These are phyloP conservation scores for Beris morrisii DNA, from an alignment of 2,888 invertebrate genomes.

Conservation along the genomic window DNA sequence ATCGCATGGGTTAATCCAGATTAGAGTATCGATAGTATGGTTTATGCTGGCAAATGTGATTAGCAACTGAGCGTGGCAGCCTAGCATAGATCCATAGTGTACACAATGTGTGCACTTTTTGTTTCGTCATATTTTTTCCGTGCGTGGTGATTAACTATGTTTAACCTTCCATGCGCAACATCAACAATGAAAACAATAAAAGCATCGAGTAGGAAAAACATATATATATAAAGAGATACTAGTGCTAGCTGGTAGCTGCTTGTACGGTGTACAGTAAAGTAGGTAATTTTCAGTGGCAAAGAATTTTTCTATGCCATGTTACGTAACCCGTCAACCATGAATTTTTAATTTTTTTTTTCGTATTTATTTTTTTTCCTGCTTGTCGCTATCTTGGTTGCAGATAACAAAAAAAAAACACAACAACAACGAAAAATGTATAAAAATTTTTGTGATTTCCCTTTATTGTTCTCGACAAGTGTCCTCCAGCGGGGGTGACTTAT, in stretches of 20 bases:
- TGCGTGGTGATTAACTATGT: slow-evolving; percentile 36
- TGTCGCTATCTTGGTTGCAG: background rate
- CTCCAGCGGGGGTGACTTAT: slow-evolving; percentile 38
- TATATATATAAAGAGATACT: background rate
- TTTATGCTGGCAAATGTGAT: slow-evolving; percentile 3
- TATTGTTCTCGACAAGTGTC: slow-evolving; percentile 37
- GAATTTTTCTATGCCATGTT: slow-evolving; percentile 31
- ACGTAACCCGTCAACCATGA: slow-evolving; percentile 36
- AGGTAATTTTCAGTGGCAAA: slow-evolving; percentile 26
- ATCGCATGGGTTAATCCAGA: too few species aligned
- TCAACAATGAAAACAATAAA: slow-evolving; percentile 19
- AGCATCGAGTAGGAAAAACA: background rate
- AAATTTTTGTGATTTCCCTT: slow-evolving; percentile 35
- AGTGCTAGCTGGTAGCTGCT: background rate
- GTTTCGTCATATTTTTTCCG: slow-evolving; percentile 27
- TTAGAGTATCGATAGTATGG: too few species aligned
- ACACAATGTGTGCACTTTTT: slow-evolving; percentile 26
- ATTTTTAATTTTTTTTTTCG: slow-evolving; percentile 29
- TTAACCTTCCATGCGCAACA: slow-evolving; percentile 39
- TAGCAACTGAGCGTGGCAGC: slow-evolving; percentile 11
- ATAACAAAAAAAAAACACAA: background rate
- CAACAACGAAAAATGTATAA: slow-evolving; percentile 7
- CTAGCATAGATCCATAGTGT: background rate
- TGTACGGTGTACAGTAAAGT: slow-evolving; percentile 5
- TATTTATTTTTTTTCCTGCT: slow-evolving; percentile 3